A percentile compares a stretch with the other conserved stretches of the same genome.
These are phyloP conservation scores for Ibidorhyncha struthersii DNA, from an alignment of 2,113 vertebrate species.

Conservation along the genomic window DNA sequence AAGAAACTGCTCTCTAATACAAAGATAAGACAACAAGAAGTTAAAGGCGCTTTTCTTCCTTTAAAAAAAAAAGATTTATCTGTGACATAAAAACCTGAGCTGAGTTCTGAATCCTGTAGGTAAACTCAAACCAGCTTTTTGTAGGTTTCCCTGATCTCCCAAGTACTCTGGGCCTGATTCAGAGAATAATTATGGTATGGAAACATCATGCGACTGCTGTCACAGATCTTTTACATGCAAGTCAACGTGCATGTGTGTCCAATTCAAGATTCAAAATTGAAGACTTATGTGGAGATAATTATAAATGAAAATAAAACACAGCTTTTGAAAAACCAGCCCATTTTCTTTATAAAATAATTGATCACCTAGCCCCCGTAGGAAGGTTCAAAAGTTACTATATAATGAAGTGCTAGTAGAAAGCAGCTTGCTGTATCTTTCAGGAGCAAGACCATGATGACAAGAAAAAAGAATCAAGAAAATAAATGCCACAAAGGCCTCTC, in stretches of 20 bases:
- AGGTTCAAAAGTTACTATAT: background rate
- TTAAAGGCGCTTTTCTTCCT: background rate
- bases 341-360: constrained; percentile 61
- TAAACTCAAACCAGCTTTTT: background rate
- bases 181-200: constrained; percentile 50
- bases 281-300: constrained; percentile 76
- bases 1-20: background rate
- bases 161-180: constrained; percentile 5
- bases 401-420: background rate
- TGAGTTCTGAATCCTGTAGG: background rate
- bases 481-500: background rate
- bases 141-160: constrained; percentile 27
- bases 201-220: constrained; percentile 58
- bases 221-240: constrained; percentile 72
- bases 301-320: constrained; percentile 73
- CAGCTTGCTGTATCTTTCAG: background rate
- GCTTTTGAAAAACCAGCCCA: constrained; percentile 50
- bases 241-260: constrained; percentile 67
- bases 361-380: background rate
- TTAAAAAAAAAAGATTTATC: background rate
- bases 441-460: background rate
- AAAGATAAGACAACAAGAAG: background rate
- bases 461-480: background rate
- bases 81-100: background rate
- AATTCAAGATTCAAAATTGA: constrained; percentile 74